Evolutionary conservation across 2,888 invertebrate genomes (phyloP), one percentile per base, ranked within the genome.

Genomic region (Diachrysia chrysitis): DNA sequence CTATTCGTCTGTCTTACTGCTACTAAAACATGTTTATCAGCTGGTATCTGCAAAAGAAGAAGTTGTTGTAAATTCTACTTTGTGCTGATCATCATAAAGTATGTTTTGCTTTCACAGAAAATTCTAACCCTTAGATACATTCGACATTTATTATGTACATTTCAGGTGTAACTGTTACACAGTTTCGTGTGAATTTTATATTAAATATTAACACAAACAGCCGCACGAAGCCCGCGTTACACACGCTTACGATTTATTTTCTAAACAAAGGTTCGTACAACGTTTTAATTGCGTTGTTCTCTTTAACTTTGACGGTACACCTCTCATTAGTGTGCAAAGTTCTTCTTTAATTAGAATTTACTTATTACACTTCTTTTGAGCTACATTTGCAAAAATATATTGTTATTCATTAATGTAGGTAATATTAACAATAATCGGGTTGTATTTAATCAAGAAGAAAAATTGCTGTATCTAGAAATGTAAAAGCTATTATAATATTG

Each of bases 1-100:
- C 97, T 97, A 93, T 97, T 97, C 60, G 97, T 96, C 88, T 98
- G 98, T 87, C 97, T 96, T 78, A 98, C 97, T 65, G 97, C 97
- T 80, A 98, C 94, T 83, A 98, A 94, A 67, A 97, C 97, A 83
- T 97, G 97, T 88, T 97, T 97, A 77, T 97, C 97, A 17, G 96
- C 94, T 16, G 97, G 97, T 76, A 95, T 92, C 95, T 95, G 92
- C 71, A 92, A 94, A 69, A 83, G 76, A 81, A 75, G 14, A 60
- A 12, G 54, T 67, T 78, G 75, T 61, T 29, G 29, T 51, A 82
- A 78, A 76, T 53, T 60, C 59, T 32, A 65, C 76, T 64, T 71
- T 82, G 70, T 62, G 0, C 16, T 53, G 42, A 16, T 56, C 29
- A 7, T 5, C 3, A 4, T 64, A 81, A 72, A 69, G 76, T 72